These are phyloP conservation scores for Pelochelys cantorii DNA, from an alignment of 2,797 vertebrate genomes.

Conservation along the genomic window DNA sequence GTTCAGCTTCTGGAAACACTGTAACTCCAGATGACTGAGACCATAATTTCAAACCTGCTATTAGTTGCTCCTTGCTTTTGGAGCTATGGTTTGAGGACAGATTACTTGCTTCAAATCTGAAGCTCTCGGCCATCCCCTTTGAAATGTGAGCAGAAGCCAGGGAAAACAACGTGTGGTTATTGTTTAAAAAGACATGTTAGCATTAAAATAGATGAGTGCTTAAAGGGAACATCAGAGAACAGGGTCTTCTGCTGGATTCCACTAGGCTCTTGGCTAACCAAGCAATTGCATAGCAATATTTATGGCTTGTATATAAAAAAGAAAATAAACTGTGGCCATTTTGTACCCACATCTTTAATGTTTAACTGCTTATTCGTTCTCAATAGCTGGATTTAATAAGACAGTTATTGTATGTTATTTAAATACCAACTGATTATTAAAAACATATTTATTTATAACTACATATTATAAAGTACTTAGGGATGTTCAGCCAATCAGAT, in stretches of 20 bases:
- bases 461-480: slow-evolving; percentile 60
- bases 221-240: slow-evolving; percentile 50
- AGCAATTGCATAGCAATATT: slow-evolving; percentile 68
- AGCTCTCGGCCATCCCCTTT: not conserved
- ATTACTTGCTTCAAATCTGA: not conserved
- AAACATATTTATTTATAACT: slow-evolving; percentile 73
- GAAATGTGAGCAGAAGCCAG: slow-evolving; percentile 37
- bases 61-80: slow-evolving; percentile 61
- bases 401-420: slow-evolving; percentile 74
- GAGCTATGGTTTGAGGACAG: slow-evolving; percentile 45
- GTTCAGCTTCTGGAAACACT: slow-evolving; percentile 30
- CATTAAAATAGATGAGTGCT: slow-evolving; percentile 57
- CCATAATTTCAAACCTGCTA: slow-evolving; percentile 60
- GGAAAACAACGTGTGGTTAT: slow-evolving; percentile 64
- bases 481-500: slow-evolving; percentile 39
- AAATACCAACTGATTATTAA: slow-evolving; percentile 79
- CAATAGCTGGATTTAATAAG: slow-evolving; percentile 72
- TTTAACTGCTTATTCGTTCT: slow-evolving; percentile 67
- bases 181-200: slow-evolving; percentile 38
- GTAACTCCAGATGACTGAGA: slow-evolving; percentile 44
- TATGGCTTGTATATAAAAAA: slow-evolving; percentile 58
- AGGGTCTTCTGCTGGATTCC: slow-evolving; percentile 53
- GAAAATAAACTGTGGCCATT: slow-evolving; percentile 69
- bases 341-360: slow-evolving; percentile 51
- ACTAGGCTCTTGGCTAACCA: slow-evolving; percentile 59